Conservation (phyloP, 1,140 invertebrate genomes). For the Drosophila azteca region DNA sequence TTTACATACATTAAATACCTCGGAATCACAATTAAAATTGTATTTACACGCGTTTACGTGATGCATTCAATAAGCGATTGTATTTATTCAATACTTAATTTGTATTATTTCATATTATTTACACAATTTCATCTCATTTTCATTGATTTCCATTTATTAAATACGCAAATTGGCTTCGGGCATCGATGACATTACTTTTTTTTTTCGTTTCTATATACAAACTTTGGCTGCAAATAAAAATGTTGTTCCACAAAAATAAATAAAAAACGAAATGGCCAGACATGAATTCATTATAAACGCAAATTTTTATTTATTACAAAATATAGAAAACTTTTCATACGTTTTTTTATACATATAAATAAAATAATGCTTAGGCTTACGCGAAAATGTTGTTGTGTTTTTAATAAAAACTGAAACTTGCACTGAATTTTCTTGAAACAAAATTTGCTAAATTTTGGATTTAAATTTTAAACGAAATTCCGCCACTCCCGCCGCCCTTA, state of each 20-base stretch:
- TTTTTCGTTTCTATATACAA: constrained; percentile 52
- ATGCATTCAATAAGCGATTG: constrained; percentile 55
- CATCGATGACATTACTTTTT: constrained; percentile 1
- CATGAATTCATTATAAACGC: constrained; percentile 62
- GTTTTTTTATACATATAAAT: constrained; percentile 71
- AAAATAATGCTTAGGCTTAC: constrained; percentile 74
- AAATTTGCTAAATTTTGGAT: constrained; percentile 78
- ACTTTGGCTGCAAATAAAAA: constrained; percentile 30
- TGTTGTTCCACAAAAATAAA: neutral
- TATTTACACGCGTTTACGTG: constrained; percentile 72
- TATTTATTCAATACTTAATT: constrained; percentile 41
- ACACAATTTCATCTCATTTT: constrained; percentile 32
- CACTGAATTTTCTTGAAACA: constrained; percentile 46
- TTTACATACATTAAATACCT: constrained; percentile 67
- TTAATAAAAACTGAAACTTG: constrained; percentile 9
- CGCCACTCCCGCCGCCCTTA: constrained; percentile 40
- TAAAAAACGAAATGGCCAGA: constrained; percentile 22
- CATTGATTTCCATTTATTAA: constrained; percentile 22
- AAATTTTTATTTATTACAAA: constrained; percentile 80
- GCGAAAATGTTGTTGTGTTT: constrained; percentile 61
- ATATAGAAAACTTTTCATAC: constrained; percentile 75
- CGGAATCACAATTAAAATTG: constrained; percentile 49
- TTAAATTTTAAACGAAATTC: constrained; percentile 33
- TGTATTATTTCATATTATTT: constrained; percentile 53
- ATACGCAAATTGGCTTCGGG: constrained; percentile 36